Evolutionary conservation across 2,888 invertebrate species (phyloP).

Genomic region (Lydus trimaculatus): DNA sequence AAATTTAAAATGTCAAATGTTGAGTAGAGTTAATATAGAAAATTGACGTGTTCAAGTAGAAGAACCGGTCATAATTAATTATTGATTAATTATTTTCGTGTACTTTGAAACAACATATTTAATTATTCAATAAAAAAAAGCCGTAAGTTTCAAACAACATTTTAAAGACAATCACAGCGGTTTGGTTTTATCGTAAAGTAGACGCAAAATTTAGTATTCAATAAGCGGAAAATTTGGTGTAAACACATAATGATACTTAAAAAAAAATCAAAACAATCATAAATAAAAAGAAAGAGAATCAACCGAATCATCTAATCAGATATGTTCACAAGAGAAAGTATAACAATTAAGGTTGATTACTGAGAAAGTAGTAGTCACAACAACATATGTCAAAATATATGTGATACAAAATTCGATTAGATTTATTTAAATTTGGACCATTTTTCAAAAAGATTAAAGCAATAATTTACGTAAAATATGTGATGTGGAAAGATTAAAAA

Average conservation of each 20-base stretch:
- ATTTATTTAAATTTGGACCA: neutral
- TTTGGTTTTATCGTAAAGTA: too few relatives aligned
- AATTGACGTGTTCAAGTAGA: neutral
- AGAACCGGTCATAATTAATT: neutral
- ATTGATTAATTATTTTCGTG: neutral
- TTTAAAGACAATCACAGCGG: too few relatives aligned
- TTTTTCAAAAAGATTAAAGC: neutral
- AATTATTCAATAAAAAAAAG: neutral
- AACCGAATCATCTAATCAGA: neutral
- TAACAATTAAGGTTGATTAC: neutral
- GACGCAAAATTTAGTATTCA: too few relatives aligned
- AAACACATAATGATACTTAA: too few relatives aligned
- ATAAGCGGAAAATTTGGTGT: neutral
- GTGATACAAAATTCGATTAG: neutral
- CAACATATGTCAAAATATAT: neutral
- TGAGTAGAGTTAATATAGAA: neutral
- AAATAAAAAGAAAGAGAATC: too few relatives aligned
- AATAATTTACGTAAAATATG: neutral
- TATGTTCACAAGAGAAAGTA: neutral
- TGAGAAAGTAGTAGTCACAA: neutral
- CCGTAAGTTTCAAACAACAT: neutral
- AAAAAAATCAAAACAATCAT: too few relatives aligned
- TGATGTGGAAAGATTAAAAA: constrained; percentile 13
- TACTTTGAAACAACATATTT: neutral
- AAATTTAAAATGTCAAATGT: neutral